These are phyloP conservation scores for Brachypalpus laphriformis DNA, from an alignment of 2,888 invertebrate genomes.

Conservation along the genomic window DNA sequence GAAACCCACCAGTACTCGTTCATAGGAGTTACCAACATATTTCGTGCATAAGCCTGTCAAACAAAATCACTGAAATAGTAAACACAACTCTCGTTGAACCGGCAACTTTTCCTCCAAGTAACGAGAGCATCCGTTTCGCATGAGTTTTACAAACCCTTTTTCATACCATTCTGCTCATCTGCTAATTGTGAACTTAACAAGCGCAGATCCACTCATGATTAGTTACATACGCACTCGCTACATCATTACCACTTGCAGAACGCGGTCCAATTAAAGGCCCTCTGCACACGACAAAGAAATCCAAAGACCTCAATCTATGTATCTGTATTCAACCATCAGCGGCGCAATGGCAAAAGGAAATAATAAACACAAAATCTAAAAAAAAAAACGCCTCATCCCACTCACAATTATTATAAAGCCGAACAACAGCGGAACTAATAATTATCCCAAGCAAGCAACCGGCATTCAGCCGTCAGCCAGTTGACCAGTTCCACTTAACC, in stretches of 20 bases:
- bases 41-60: background rate
- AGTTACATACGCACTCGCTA: background rate
- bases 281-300: conserved; percentile 24
- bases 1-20: background rate
- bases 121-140: conserved; percentile 7
- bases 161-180: conserved; percentile 14
- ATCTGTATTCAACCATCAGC: background rate
- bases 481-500: conserved; percentile 70
- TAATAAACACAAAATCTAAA: conserved; percentile 17
- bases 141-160: background rate
- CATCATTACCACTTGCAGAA: background rate
- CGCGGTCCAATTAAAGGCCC: conserved; percentile 12
- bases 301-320: conserved; percentile 7
- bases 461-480: conserved; percentile 52
- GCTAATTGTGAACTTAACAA: conserved; percentile 5
- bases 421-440: conserved; percentile 53
- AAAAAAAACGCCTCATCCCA: conserved; percentile 42
- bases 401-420: conserved; percentile 56
- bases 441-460: conserved; percentile 57
- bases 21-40: background rate
- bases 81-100: conserved; percentile 4
- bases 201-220: conserved; percentile 10
- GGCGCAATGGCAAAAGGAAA: conserved; percentile 17
- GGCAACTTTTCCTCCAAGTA: background rate
- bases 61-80: background rate